phyloP scores from a whole-genome alignment of 35 echinoderm and acorn worm genomes.

The Hemicentrotus pulcherrimus region DNA sequence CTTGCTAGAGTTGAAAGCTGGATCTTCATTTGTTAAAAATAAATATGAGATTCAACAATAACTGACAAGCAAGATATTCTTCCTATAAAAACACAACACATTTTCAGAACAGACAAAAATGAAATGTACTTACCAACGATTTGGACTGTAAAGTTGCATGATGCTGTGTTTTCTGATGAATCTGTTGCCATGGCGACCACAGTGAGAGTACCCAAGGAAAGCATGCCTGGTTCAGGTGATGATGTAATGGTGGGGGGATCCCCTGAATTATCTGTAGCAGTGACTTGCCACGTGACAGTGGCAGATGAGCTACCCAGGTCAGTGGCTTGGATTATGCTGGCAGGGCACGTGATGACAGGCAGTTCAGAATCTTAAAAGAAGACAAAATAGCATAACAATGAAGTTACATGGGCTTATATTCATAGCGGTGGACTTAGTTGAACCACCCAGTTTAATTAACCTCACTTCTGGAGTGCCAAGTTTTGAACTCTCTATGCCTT shows the following conservation, averaged over 20 bases:
- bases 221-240: not conserved
- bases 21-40: no score
- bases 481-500: no score
- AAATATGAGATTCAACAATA: no score
- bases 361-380: not conserved
- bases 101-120: not conserved
- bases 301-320: not conserved
- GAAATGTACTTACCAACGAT: not conserved
- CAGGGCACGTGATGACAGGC: not conserved
- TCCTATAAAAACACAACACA: no score
- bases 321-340: not conserved
- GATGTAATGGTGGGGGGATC: conserved; percentile 30
- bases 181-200: conserved; percentile 24
- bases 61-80: no score
- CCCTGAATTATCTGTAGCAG: conserved; percentile 23
- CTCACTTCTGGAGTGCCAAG: no score
- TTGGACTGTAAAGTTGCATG: conserved; percentile 13
- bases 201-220: not conserved
- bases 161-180: conserved; percentile 1
- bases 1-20: no score
- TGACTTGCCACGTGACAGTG: conserved; percentile 17
- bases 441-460: no score
- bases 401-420: no score
- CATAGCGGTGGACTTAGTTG: no score
- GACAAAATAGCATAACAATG: not conserved